Evolutionary conservation across 2,888 invertebrate species (phyloP), one percentile per base, ranked within the genome.

Genomic region (Pharmacophagus antenor): DNA sequence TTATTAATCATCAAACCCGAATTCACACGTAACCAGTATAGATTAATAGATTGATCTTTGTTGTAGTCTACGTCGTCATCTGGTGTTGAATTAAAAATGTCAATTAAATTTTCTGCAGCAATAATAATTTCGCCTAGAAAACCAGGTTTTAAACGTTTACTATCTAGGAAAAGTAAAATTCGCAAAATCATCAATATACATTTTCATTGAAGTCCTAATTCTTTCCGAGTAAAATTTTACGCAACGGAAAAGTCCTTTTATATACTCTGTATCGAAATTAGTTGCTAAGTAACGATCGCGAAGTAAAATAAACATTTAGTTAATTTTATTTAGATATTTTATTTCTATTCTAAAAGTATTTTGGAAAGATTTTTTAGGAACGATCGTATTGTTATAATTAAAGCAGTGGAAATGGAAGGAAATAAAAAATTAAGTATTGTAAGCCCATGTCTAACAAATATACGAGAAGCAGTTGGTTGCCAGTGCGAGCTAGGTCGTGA

Each of bases 401-500:
- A 42, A 49, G 12, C 17, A 44, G 49, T 56, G 25, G 49, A 66
- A 51, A 79, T 81, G 77, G 74, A 81, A 62, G 57, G 59, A 7
- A 66, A 64, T 23, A 71, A 66, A 65, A 74, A 75, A 18, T 67
- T 84, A 67, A 78, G 75, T 31, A 17, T 37, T 15, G 85, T 86
- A 61, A 64, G 78, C 22, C 79, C 81, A 54, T 73, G 74, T 58
- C 66, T 76, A 12, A 77, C 80, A 15, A 75, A 76, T 65, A 22
- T 72, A n/a, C 82, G 70, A 63, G 81, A 67, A 64, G 79, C 76
- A 50, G 75, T 73, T 22, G 76, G 76, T 58, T 88, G 88, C 65
- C 90, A 90, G 64, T 90, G 90, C 62, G 88, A 87, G 66, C 64
- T 90, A 64, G 90, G 90, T 61, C 84, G 87, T 62, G 88, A 90